phyloP scores from a whole-genome alignment of 30 jellyfish, hydroid and myxozoan genomes.

The Pseudorhiza aurosa region DNA sequence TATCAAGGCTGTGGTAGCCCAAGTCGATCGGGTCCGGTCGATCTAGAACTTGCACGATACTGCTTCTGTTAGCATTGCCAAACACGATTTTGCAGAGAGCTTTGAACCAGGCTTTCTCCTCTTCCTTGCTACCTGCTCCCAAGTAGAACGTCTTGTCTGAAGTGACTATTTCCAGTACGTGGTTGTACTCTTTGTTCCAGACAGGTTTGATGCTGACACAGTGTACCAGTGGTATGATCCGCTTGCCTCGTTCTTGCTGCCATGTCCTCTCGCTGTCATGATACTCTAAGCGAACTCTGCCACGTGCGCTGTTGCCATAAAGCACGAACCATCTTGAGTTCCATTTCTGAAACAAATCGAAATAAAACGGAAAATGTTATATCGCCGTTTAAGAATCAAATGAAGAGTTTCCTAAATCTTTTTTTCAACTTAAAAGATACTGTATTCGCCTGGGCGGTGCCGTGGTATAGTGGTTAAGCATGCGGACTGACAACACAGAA shows the following conservation, averaged over 20 bases:
- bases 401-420: too few relatives aligned
- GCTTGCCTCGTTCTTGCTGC: conserved; percentile 97
- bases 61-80: conserved; percentile 92
- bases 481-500: too few relatives aligned
- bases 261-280: conserved; percentile 92
- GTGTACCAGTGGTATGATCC: conserved; percentile 90
- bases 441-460: too few relatives aligned
- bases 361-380: too few relatives aligned
- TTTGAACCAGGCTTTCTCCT: conserved; percentile 95
- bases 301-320: conserved; percentile 93
- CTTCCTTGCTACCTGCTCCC: conserved; percentile 97
- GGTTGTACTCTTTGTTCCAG: conserved; percentile 97
- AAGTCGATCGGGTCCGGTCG: conserved; percentile 83
- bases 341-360: conserved; percentile 90
- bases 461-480: too few relatives aligned
- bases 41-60: conserved; percentile 87
- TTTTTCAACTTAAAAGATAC: too few relatives aligned
- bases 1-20: conserved; percentile 96
- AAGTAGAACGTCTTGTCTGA: conserved; percentile 91
- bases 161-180: conserved; percentile 92
- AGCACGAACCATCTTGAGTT: conserved; percentile 97
- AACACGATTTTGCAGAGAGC: conserved; percentile 90
- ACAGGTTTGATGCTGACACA: conserved; percentile 98
- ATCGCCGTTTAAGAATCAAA: too few relatives aligned
- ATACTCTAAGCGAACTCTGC: conserved; percentile 95